Percentiles rank a stretch among this genome's conserved stretches.
Conservation (phyloP, 2,888 invertebrate genomes). For the Rhabditoides inermis region DNA sequence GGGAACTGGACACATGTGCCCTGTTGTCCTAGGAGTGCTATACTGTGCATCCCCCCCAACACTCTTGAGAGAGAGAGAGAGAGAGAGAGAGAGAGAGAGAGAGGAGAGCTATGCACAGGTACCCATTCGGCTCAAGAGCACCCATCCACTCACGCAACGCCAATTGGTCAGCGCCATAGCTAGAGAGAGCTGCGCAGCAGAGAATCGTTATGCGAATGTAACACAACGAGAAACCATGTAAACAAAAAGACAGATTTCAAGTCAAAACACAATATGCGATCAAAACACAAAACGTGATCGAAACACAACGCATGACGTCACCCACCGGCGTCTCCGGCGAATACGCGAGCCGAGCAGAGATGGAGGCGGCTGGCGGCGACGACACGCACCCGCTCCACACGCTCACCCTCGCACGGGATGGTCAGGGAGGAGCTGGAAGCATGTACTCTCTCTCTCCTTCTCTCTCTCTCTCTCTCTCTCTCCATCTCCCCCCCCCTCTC, state of each 20-base stretch:
- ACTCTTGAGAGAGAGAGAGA: too few relatives aligned
- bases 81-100: too few relatives aligned
- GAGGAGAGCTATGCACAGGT: too few relatives aligned
- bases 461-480: neutral
- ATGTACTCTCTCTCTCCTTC: neutral
- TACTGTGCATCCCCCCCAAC: too few relatives aligned
- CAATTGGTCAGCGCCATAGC: too few relatives aligned
- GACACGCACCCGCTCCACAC: constrained; percentile 23
- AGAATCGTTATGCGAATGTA: neutral
- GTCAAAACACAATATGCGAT: neutral
- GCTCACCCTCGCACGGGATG: constrained; percentile 15
- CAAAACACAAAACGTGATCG: neutral
- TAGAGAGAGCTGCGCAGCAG: too few relatives aligned
- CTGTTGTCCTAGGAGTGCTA: too few relatives aligned
- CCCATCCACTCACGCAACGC: too few relatives aligned
- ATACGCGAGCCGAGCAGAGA: constrained; percentile 32
- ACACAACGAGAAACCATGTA: neutral
- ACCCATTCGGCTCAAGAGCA: too few relatives aligned
- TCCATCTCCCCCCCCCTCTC: constrained; percentile 10
- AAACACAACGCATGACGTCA: neutral
- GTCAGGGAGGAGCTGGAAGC: neutral
- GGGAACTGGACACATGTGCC: too few relatives aligned
- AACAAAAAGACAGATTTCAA: neutral
- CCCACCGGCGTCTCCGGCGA: constrained; percentile 39
- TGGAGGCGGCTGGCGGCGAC: constrained; percentile 27